Evolutionary conservation across 2,888 invertebrate species (phyloP).

Genomic region (Unio pictorum): DNA sequence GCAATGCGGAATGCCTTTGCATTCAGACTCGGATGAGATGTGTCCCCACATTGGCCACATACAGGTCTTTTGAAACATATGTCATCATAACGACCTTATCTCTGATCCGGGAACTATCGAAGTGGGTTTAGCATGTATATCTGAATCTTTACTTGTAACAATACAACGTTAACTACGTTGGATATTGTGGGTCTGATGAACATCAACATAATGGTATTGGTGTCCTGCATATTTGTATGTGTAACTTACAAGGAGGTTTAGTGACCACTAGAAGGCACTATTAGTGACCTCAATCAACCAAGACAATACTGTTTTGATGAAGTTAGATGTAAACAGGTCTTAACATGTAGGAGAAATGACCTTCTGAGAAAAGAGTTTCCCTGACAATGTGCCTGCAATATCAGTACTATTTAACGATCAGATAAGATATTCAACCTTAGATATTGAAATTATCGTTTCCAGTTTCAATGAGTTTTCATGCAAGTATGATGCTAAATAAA

Average conservation of each 20-base stretch:
- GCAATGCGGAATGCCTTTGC: too few relatives aligned
- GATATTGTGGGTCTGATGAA: too few relatives aligned
- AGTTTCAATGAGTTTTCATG: not conserved
- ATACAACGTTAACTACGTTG: too few relatives aligned
- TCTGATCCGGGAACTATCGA: too few relatives aligned
- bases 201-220: too few relatives aligned
- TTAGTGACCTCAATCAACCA: conserved; percentile 4
- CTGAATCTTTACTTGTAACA: too few relatives aligned
- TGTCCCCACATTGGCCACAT: too few relatives aligned
- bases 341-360: conserved; percentile 1
- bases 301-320: conserved; percentile 6
- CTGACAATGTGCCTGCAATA: not conserved
- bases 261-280: not conserved
- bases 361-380: conserved; percentile 2
- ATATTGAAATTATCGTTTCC: conserved; percentile 3
- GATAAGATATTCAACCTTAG: not conserved
- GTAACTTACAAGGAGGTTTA: not conserved
- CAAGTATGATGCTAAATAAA: not conserved
- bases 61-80: too few relatives aligned
- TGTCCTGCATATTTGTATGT: not conserved
- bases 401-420: conserved; percentile 4
- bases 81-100: too few relatives aligned
- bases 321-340: conserved; percentile 5
- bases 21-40: too few relatives aligned
- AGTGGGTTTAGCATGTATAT: too few relatives aligned